Percentiles rank a stretch among this genome's conserved stretches.
These are phyloP conservation scores for Archilochus colubris DNA, from an alignment of 2,113 vertebrate genomes.

Conservation along the genomic window DNA sequence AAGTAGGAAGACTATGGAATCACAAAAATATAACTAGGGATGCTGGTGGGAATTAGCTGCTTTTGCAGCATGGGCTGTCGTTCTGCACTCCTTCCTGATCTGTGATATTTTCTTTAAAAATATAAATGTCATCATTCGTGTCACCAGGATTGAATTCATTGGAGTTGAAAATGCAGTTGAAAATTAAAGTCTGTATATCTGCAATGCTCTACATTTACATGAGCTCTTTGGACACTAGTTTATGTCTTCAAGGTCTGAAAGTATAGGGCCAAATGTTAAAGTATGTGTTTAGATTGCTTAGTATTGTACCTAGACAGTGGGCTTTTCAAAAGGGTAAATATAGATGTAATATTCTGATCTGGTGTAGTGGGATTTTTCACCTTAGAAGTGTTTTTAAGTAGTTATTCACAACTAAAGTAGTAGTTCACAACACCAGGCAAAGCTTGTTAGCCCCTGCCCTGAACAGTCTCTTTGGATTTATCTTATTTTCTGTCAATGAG, in stretches of 20 bases:
- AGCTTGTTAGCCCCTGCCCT: neutral
- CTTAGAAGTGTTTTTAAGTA: neutral
- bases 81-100: slow-evolving; percentile 23
- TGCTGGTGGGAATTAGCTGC: neutral
- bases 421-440: neutral
- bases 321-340: neutral
- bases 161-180: neutral
- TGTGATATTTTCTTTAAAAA: slow-evolving; percentile 5
- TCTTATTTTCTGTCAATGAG: neutral
- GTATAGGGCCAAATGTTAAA: neutral
- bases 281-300: neutral
- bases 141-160: neutral
- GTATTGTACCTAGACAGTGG: neutral
- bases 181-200: neutral
- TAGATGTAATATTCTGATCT: neutral
- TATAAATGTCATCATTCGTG: neutral
- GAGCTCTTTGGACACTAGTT: neutral
- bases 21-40: slow-evolving; percentile 16
- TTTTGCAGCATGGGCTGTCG: slow-evolving; percentile 22
- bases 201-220: neutral
- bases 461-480: slow-evolving; percentile 19
- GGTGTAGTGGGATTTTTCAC: neutral
- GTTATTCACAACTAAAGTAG: neutral
- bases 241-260: neutral
- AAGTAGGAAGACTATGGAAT: slow-evolving; percentile 4